A percentile compares a stretch with the other conserved stretches of the same genome.
These are phyloP conservation scores for Ceyx erithaca DNA, from an alignment of 2,797 vertebrate species.

Conservation along the genomic window DNA sequence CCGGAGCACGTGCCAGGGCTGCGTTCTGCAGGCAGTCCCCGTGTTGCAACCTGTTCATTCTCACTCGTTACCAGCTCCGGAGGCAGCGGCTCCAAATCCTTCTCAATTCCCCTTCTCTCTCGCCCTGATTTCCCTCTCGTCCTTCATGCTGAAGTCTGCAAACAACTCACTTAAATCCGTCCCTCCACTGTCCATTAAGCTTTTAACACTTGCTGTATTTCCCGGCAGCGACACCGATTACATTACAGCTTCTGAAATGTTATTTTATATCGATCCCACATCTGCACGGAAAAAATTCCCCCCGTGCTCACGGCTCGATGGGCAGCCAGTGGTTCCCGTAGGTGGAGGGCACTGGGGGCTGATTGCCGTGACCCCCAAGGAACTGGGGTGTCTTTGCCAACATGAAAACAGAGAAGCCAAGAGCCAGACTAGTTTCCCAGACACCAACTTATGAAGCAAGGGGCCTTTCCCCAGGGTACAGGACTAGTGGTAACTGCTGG, in stretches of 20 bases:
- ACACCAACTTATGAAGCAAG: not conserved
- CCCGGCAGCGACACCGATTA: not conserved
- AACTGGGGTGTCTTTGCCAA: not conserved
- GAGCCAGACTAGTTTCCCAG: not conserved
- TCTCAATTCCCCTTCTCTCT: conserved; percentile 5
- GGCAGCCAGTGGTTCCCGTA: not conserved
- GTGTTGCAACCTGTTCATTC: not conserved
- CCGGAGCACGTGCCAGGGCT: not conserved
- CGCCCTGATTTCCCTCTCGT: conserved; percentile 36
- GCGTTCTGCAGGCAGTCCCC: not conserved
- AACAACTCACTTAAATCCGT: conserved; percentile 16
- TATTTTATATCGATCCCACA: conserved; percentile 41
- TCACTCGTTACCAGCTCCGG: conserved; percentile 6
- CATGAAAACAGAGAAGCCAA: not conserved
- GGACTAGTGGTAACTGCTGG: not conserved
- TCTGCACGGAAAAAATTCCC: not conserved
- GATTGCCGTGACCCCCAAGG: not conserved
- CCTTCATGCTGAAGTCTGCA: conserved; percentile 51
- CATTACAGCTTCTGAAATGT: conserved; percentile 47
- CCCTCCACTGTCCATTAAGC: conserved; percentile 44
- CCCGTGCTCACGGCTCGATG: not conserved
- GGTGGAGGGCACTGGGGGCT: not conserved
- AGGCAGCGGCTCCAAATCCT: conserved; percentile 19
- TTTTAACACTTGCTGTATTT: conserved; percentile 55
- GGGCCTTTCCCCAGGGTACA: not conserved